These are phyloP conservation scores for Leptothorax acervorum DNA, from an alignment of 2,888 invertebrate genomes.

Conservation along the genomic window DNA sequence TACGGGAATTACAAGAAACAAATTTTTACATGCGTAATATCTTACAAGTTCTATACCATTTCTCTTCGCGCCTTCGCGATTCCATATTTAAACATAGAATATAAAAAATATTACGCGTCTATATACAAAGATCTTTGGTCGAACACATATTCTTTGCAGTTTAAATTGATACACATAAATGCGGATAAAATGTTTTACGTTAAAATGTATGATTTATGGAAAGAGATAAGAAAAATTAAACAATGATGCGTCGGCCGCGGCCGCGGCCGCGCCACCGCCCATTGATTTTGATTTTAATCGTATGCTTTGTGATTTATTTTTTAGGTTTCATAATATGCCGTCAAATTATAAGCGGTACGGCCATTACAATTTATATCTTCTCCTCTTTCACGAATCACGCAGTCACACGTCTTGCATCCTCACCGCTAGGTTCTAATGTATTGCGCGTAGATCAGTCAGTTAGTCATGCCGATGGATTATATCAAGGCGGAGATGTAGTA, in stretches of 20 bases:
- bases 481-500: slow-evolving; percentile 20
- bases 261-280: slow-evolving; percentile 44
- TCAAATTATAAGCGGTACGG: slow-evolving; percentile 85
- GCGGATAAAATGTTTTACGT: neutral
- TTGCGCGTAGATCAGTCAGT: slow-evolving; percentile 62
- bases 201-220: slow-evolving; percentile 3
- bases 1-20: neutral
- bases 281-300: slow-evolving; percentile 78
- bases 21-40: slow-evolving; percentile 3
- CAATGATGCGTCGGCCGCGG: slow-evolving; percentile 32
- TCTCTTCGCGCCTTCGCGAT: neutral
- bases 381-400: slow-evolving; percentile 76
- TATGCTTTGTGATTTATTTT: slow-evolving; percentile 83
- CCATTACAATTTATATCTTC: slow-evolving; percentile 80
- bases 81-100: neutral
- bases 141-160: neutral
- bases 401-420: slow-evolving; percentile 72
- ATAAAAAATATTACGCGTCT: neutral
- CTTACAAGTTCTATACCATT: neutral
- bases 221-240: slow-evolving; percentile 14
- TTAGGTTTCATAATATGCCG: slow-evolving; percentile 85
- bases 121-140: neutral
- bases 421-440: slow-evolving; percentile 73
- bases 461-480: slow-evolving; percentile 8
- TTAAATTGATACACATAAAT: neutral